A percentile compares a stretch with the other conserved stretches of the same genome.
phyloP scores from a whole-genome alignment of 2,113 vertebrate species.

The Athene cunicularia region DNA sequence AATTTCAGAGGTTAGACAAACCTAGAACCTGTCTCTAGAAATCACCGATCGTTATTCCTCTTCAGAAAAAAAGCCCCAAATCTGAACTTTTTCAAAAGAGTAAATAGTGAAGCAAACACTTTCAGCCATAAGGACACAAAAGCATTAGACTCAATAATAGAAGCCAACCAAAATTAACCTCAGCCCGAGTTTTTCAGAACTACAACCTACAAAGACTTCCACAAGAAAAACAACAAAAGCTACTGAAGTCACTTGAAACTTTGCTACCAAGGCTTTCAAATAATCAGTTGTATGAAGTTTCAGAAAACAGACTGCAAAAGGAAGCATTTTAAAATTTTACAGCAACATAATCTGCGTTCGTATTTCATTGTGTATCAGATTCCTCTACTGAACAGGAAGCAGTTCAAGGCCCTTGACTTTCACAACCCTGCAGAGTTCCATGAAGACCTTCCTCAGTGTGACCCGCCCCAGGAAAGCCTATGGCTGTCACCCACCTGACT shows the following conservation, averaged over 20 bases:
- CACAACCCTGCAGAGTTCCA: neutral
- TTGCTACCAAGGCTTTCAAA: neutral
- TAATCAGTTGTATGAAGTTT: neutral
- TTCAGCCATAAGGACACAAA: neutral
- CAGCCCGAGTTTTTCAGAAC: neutral
- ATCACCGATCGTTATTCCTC: neutral
- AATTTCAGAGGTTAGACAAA: neutral
- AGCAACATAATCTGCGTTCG: neutral
- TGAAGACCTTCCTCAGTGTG: neutral
- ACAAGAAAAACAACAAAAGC: neutral
- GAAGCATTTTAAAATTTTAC: neutral
- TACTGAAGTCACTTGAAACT: neutral
- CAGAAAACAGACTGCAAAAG: neutral
- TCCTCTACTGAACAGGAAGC: neutral
- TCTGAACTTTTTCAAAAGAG: neutral
- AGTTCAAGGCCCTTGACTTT: neutral
- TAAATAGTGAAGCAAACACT: fast-evolving
- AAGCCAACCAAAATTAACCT: conserved; percentile 1
- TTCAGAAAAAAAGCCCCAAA: neutral
- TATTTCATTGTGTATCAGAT: neutral
- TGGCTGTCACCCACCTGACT: neutral
- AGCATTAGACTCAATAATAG: neutral
- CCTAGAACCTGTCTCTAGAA: neutral
- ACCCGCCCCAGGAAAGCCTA: neutral
- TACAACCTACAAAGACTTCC: neutral